Percentiles rank a stretch among this genome's conserved stretches.
Evolutionary conservation across 2,113 vertebrate species (phyloP).

Genomic region (Sphyrna mokarran): DNA sequence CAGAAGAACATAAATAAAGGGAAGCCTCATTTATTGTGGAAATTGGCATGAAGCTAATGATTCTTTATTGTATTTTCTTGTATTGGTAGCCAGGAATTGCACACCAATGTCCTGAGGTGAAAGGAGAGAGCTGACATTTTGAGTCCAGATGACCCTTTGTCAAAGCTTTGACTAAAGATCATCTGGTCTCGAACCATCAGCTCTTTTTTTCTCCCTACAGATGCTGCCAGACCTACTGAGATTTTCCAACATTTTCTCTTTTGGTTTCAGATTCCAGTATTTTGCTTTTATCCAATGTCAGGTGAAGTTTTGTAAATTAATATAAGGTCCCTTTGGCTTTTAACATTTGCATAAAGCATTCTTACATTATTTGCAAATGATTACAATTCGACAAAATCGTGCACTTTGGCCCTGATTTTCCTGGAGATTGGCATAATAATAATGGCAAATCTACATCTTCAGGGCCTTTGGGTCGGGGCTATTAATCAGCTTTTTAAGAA

Average conservation of each 20-base stretch:
- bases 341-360: not conserved
- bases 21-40: not conserved
- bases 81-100: not conserved
- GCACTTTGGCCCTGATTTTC: not conserved
- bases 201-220: too few relatives aligned
- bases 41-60: not conserved
- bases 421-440: not conserved
- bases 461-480: not conserved
- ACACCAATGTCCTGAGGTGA: not conserved
- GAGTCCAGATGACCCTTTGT: too few relatives aligned
- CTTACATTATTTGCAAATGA: not conserved
- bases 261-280: too few relatives aligned
- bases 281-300: not conserved
- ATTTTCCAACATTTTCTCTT: too few relatives aligned
- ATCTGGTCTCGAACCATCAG: too few relatives aligned
- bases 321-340: not conserved
- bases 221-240: too few relatives aligned
- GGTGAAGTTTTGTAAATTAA: not conserved
- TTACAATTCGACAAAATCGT: not conserved
- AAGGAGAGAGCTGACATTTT: too few relatives aligned
- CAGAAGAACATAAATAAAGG: not conserved
- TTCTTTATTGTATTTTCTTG: not conserved
- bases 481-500: not conserved
- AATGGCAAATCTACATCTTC: not conserved
- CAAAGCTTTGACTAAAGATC: too few relatives aligned